Percentiles rank a stretch among this genome's conserved stretches.
Evolutionary conservation across 2,797 vertebrate genomes (phyloP).

Genomic region (Microctenopoma lineatum): DNA sequence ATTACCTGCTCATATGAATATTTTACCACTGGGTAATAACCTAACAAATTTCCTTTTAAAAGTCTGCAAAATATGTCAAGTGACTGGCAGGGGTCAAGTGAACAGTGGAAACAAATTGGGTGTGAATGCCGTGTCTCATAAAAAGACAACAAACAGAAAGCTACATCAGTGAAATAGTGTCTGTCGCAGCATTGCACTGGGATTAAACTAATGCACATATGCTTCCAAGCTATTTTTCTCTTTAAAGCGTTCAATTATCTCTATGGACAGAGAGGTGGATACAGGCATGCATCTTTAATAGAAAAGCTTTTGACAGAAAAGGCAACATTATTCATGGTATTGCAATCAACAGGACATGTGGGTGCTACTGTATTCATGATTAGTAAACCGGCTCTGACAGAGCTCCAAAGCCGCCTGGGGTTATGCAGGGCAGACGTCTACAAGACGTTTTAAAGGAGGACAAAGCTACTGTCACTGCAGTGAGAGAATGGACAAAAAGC

Average conservation of each 20-base stretch:
- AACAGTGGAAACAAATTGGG: constrained; percentile 7
- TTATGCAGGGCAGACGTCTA: constrained; percentile 46
- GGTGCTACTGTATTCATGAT: constrained; percentile 29
- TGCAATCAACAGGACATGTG: constrained; percentile 34
- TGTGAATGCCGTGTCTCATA: constrained; percentile 25
- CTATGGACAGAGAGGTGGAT: constrained; percentile 1
- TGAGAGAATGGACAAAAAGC: constrained; percentile 46
- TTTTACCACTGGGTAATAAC: constrained; percentile 55
- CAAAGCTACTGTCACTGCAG: constrained; percentile 62
- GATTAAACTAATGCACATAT: constrained; percentile 32
- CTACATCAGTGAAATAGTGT: constrained; percentile 20
- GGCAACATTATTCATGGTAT: constrained; percentile 22
- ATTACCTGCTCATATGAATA: constrained; percentile 78
- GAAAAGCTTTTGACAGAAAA: constrained; percentile 19
- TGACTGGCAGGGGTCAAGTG: constrained; percentile 50
- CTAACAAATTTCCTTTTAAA: constrained; percentile 53
- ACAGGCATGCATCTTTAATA: constrained; percentile 7
- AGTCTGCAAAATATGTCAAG: constrained; percentile 29
- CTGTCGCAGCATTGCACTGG: constrained; percentile 3
- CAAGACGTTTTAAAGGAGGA: constrained; percentile 41
- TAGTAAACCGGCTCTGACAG: constrained; percentile 40
- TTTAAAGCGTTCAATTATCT: constrained; percentile 15
- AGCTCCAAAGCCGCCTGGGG: constrained; percentile 53
- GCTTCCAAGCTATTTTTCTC: constrained; percentile 5
- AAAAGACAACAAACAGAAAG: constrained; percentile 29